Percentiles rank a stretch among this genome's conserved stretches.
phyloP scores from a whole-genome alignment of 2,797 vertebrate species.

The Chaetodon trifasciatus region DNA sequence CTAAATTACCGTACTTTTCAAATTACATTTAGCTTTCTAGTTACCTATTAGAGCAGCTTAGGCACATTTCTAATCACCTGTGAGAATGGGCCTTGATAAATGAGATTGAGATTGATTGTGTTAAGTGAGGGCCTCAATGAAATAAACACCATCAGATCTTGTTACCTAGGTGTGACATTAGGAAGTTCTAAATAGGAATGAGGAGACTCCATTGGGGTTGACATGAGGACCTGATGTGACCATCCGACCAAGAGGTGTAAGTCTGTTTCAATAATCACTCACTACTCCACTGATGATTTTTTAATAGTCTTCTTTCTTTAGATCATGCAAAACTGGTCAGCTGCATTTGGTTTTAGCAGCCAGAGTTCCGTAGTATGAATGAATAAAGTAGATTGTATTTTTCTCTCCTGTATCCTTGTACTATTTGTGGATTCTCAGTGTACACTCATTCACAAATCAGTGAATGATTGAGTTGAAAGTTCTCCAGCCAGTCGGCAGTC shows the following conservation, averaged over 20 bases:
- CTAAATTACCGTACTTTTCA: no score
- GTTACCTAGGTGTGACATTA: constrained; percentile 6
- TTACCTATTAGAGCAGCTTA: no score
- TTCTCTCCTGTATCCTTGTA: not conserved
- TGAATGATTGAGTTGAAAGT: constrained; percentile 10
- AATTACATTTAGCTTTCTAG: no score
- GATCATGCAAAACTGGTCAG: not conserved
- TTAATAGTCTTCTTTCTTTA: not conserved
- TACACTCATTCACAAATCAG: constrained; percentile 5
- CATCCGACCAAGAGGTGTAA: not conserved
- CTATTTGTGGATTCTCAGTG: not conserved
- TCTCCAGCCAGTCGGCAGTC: constrained; percentile 22
- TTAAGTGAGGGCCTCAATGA: constrained; percentile 10
- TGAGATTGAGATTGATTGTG: constrained; percentile 10
- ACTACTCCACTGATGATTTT: not conserved
- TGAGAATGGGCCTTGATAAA: constrained; percentile 12
- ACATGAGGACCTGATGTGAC: not conserved
- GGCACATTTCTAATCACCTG: not conserved
- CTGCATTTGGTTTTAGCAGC: not conserved
- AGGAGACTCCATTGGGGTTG: not conserved
- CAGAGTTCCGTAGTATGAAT: not conserved
- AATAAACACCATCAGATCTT: constrained; percentile 13
- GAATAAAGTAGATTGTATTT: not conserved
- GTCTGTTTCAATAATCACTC: not conserved
- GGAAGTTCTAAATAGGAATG: not conserved